Evolutionary conservation across 2,113 vertebrate genomes (phyloP), one percentile per base, ranked within the genome.

Genomic region (Puffinus mauretanicus): DNA sequence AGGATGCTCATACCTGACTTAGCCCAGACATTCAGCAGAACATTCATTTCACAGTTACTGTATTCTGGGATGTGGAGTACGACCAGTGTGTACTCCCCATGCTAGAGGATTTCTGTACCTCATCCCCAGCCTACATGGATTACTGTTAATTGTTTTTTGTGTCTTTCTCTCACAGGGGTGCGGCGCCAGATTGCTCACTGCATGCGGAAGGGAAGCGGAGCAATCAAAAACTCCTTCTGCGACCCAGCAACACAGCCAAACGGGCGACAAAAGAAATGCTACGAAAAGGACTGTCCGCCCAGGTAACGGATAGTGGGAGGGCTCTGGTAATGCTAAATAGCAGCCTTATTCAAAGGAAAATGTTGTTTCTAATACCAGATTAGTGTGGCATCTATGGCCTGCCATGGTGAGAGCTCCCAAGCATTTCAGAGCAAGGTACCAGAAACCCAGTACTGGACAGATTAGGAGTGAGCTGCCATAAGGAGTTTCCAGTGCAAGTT

Each of bases 271-370:
- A 98, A 99, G 91, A 99, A 98, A 73, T 99, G 99, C 97, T 98
- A 99, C 2, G 98, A 98, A 65, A 98, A 98, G 97, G 99, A 99
- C 64, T 99, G 99, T 82, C 99, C 99, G 0, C 99, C 99, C 91
- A 99, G 99, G 99, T 99, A 95, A 85, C 0, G 0, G 11, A 1
- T 13, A 4, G 20, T 36, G n/a, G 27, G 34, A 57, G 18, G 18
- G 19, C 57, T 38, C 44, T 44, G 58, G 16, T 38, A 8, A 6
- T 24, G 38, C 16, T 19, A 16, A 24, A 5, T 2, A 29, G 44
- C 44, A 21, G 27, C 51, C 20, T 40, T 30, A 1, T 42, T 24
- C 34, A 21, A 11, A 36, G 24, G 10, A 26, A 38, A 11, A 4
- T 30, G 22, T 32, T 81, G 30, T 2, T 70, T 47, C 47, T 67